Evolutionary conservation across 2,888 invertebrate genomes (phyloP).

Genomic region (Lasioglossum morio): DNA sequence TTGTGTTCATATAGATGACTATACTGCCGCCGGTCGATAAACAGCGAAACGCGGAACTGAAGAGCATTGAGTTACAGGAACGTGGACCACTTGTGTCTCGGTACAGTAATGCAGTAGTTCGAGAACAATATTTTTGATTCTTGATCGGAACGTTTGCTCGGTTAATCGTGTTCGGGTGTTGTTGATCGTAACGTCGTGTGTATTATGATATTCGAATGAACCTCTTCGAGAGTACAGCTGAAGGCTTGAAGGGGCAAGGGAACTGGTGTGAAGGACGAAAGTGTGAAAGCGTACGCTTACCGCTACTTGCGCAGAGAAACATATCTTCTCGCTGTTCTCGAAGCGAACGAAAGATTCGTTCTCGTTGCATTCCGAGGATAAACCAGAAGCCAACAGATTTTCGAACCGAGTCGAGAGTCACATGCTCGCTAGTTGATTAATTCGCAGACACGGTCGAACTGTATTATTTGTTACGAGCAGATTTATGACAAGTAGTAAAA

Average conservation of each 20-base stretch:
- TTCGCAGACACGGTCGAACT: slow-evolving; percentile 29
- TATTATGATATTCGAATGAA: slow-evolving; percentile 21
- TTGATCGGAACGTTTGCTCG: slow-evolving; percentile 50
- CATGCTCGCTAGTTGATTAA: slow-evolving; percentile 25
- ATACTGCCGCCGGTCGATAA: slow-evolving; percentile 70
- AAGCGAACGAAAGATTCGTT: neutral
- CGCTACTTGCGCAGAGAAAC: slow-evolving; percentile 50
- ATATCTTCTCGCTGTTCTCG: slow-evolving; percentile 42
- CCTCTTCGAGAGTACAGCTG: slow-evolving; percentile 25
- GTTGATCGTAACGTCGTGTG: slow-evolving; percentile 22
- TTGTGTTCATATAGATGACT: slow-evolving; percentile 55
- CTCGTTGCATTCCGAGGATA: neutral
- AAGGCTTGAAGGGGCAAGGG: slow-evolving; percentile 35
- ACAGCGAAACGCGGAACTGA: slow-evolving; percentile 73
- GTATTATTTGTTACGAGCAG: slow-evolving; percentile 28
- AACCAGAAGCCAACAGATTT: neutral
- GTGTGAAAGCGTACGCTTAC: slow-evolving; percentile 60
- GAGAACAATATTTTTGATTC: slow-evolving; percentile 66
- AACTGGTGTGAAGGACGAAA: slow-evolving; percentile 64
- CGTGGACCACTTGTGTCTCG: slow-evolving; percentile 71
- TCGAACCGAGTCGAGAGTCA: slow-evolving; percentile 21
- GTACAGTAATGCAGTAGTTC: slow-evolving; percentile 57
- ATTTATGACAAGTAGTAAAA: slow-evolving; percentile 48
- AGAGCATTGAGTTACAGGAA: slow-evolving; percentile 66
- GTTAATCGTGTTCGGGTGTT: slow-evolving; percentile 35